Evolutionary conservation across 2,797 vertebrate species (phyloP), one percentile per base, ranked within the genome.

Genomic region (Tokudaia muenninki): DNA sequence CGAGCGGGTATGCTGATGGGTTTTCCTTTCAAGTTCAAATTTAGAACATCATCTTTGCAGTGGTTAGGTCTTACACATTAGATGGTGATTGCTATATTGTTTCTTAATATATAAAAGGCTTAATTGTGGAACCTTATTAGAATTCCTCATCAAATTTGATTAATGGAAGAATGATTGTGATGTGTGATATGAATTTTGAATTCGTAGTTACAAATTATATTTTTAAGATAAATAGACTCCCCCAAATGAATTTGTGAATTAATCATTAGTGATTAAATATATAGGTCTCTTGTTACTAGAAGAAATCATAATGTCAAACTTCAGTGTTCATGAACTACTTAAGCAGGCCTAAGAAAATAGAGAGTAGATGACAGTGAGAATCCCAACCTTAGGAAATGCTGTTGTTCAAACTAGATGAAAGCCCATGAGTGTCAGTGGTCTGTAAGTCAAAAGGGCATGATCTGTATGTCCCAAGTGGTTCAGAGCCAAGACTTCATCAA

Each of bases 21-120:
- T 98, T 97, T 97, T 97, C 87, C 93, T 97, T 98, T 98, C 97
- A 98, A 98, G 97, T 97, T 98, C 97, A 98, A 97, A 97, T 98
- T 97, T 97, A 97, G 97, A 97, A 97, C 84, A 97, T 95, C 91
- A 95, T 97, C 96, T 98, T 90, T 92, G 92, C 88, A 87, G 81
- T 97, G 89, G 96, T 97, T 96, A 97, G 92, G 90, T 96, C 96
- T 95, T 95, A 90, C 55, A 93, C 13, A 84, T 97, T 97, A 95
- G 80, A 83, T 93, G 77, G 67, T 98, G 95, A 96, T 98, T 98
- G 92, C 97, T 97, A 91, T 96, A 97, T 97, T 98, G 97, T 98
- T 98, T 98, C 96, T 96, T 97, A 97, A 96, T 94, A 98, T 96
- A 96, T 98, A 97, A 97, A 97, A 97, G 95, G 78, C 87, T 86